Conservation (phyloP, 2,888 invertebrate genomes). For the Auanema freiburgensis region DNA sequence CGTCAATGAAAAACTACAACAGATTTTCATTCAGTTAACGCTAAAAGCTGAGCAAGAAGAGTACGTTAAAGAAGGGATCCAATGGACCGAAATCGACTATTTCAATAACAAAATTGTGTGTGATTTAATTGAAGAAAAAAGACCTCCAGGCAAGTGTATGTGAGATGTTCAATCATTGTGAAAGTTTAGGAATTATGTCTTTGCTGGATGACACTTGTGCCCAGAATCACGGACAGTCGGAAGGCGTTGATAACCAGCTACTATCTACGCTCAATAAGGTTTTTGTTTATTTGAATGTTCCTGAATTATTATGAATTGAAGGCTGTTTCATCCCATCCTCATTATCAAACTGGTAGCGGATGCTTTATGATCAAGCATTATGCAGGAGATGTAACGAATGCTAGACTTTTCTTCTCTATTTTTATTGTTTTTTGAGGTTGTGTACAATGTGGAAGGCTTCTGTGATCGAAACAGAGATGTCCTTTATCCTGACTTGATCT, state of each 20-base stretch:
- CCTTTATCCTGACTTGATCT: constrained; percentile 73
- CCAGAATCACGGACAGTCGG: constrained; percentile 74
- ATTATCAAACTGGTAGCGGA: constrained; percentile 70
- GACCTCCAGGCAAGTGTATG: constrained; percentile 69
- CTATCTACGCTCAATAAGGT: constrained; percentile 33
- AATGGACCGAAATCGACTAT: constrained; percentile 75
- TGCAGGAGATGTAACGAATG: constrained; percentile 72
- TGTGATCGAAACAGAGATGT: constrained; percentile 76
- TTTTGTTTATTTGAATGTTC: neutral
- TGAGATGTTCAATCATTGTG: neutral
- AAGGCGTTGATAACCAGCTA: constrained; percentile 70
- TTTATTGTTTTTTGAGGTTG: constrained; percentile 63
- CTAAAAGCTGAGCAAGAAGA: constrained; percentile 74
- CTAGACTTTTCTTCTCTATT: neutral
- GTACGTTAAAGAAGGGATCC: constrained; percentile 74
- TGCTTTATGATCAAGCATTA: constrained; percentile 74
- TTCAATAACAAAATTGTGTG: constrained; percentile 77
- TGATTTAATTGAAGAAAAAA: constrained; percentile 73
- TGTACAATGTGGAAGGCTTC: constrained; percentile 73
- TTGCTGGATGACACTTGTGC: constrained; percentile 75
- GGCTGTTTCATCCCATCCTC: constrained; percentile 69
- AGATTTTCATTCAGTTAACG: constrained; percentile 76
- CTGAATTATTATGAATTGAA: constrained; percentile 2
- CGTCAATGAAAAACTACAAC: constrained; percentile 76
- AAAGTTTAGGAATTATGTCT: constrained; percentile 69